Evolutionary conservation across 2,888 invertebrate genomes (phyloP).

Genomic region (Tipula vernalis): DNA sequence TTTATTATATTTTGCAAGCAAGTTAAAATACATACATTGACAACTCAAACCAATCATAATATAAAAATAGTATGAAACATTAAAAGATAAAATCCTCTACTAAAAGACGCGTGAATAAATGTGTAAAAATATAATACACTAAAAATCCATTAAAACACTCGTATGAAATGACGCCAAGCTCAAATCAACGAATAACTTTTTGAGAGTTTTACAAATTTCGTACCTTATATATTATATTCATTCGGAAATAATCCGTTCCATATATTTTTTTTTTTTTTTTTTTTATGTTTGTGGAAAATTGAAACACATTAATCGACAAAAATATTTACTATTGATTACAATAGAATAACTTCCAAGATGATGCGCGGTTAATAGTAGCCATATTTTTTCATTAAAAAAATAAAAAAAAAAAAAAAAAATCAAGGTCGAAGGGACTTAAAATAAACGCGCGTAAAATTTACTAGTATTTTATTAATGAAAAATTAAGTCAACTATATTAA

Average conservation of each 20-base stretch:
- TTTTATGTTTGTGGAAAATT: neutral
- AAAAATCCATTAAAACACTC: neutral
- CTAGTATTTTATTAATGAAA: neutral
- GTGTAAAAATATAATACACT: neutral
- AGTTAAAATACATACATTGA: neutral
- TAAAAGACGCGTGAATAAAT: neutral
- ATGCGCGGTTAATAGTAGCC: constrained; percentile 10
- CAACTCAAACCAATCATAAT: neutral
- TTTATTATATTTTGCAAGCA: neutral
- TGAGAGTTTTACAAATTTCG: neutral
- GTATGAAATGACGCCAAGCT: constrained; percentile 11
- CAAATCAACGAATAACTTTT: neutral
- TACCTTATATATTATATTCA: neutral
- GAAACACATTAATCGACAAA: neutral
- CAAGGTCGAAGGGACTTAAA: constrained; percentile 13
- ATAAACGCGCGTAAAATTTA: constrained; percentile 11
- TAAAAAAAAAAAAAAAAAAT: neutral
- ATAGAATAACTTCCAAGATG: neutral
- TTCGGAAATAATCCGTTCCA: neutral
- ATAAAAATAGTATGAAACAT: neutral
- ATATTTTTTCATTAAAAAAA: neutral
- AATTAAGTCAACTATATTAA: neutral
- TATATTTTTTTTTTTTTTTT: neutral
- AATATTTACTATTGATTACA: constrained; percentile 7
- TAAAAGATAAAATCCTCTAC: neutral